Conservation (phyloP, 2,888 invertebrate genomes). For the Bellardia bayeri region DNA sequence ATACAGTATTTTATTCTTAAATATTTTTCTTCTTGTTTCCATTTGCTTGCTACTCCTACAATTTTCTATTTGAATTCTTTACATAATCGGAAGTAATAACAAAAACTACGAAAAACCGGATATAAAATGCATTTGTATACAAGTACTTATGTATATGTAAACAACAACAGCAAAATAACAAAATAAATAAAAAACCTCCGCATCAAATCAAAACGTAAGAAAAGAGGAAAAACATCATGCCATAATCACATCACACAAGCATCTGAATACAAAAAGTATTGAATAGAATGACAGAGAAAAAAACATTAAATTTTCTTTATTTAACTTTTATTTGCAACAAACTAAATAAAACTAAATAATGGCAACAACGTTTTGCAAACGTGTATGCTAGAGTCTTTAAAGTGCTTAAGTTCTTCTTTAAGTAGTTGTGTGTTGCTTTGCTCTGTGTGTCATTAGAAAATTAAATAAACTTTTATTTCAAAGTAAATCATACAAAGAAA, state of each 20-base stretch:
- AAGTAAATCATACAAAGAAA: neutral
- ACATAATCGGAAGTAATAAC: conserved; percentile 37
- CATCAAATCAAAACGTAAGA: conserved; percentile 5
- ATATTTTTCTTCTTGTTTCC: neutral
- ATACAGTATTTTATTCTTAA: neutral
- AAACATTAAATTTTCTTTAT: neutral
- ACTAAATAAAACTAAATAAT: neutral
- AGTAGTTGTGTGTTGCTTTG: neutral
- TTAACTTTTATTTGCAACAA: conserved; percentile 4
- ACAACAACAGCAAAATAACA: neutral
- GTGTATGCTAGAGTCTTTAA: neutral
- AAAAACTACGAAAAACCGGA: conserved; percentile 39
- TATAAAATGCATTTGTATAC: conserved; percentile 37
- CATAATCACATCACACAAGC: neutral
- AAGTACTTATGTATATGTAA: neutral
- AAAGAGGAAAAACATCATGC: neutral
- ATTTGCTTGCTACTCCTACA: neutral
- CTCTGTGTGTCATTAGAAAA: neutral
- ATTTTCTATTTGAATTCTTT: conserved; percentile 33
- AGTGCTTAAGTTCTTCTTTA: neutral
- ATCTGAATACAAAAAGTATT: neutral
- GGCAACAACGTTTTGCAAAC: neutral
- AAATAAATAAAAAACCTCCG: neutral
- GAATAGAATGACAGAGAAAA: neutral
- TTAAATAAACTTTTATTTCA: neutral